Evolutionary conservation across 2,888 invertebrate genomes (phyloP).

Genomic region (Ennomos fuscantarius): DNA sequence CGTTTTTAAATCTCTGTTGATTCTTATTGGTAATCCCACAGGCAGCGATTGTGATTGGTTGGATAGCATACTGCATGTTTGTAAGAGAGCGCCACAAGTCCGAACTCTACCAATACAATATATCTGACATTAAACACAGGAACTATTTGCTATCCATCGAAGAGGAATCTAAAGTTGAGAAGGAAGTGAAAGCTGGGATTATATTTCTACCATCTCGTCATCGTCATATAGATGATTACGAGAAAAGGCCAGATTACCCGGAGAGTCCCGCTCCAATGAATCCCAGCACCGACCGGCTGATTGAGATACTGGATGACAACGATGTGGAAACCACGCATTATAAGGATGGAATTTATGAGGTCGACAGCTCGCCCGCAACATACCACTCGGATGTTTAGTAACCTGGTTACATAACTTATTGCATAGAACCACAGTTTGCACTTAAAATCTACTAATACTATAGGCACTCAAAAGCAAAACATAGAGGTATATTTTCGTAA

Average conservation of each 20-base stretch:
- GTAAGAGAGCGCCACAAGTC: constrained; percentile 71
- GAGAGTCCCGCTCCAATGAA: constrained; percentile 61
- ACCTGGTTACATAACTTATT: constrained; percentile 23
- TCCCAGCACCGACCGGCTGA: constrained; percentile 62
- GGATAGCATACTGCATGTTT: constrained; percentile 79
- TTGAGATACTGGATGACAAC: constrained; percentile 63
- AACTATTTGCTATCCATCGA: constrained; percentile 56
- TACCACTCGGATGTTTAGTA: constrained; percentile 64
- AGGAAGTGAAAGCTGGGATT: constrained; percentile 63
- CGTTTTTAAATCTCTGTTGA: constrained; percentile 1
- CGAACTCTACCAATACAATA: constrained; percentile 63
- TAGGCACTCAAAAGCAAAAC: neutral
- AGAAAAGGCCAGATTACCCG: constrained; percentile 73
- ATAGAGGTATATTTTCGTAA: no score
- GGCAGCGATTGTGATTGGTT: constrained; percentile 66
- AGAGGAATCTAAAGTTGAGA: constrained; percentile 44
- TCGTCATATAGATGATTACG: constrained; percentile 62
- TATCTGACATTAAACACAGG: constrained; percentile 62
- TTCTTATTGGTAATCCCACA: constrained; percentile 43
- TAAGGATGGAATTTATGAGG: constrained; percentile 66
- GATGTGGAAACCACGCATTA: constrained; percentile 52
- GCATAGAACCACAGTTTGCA: constrained; percentile 14
- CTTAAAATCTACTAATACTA: constrained; percentile 2
- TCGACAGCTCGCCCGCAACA: constrained; percentile 52
- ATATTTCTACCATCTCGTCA: constrained; percentile 69